Evolutionary conservation across 1,140 invertebrate genomes (phyloP).

Genomic region (Caenorhabditis latens): DNA sequence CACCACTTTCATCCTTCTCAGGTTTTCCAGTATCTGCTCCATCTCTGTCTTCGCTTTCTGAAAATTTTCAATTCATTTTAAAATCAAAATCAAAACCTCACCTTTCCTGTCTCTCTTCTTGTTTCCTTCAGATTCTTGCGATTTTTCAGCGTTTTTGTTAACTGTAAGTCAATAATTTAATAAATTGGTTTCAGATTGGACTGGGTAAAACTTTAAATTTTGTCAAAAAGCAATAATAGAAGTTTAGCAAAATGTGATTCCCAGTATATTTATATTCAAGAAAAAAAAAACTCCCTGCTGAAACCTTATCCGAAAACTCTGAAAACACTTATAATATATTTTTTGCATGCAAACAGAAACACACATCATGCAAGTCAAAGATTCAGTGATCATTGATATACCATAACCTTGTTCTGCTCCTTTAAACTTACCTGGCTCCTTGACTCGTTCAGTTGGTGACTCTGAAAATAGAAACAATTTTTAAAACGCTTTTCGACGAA

Average conservation of each 20-base stretch:
- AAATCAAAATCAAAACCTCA: background rate
- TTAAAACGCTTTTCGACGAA: background rate
- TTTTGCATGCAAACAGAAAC: slow-evolving; percentile 4
- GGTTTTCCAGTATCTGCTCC: background rate
- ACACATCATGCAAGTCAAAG: slow-evolving; percentile 43
- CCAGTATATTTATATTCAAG: background rate
- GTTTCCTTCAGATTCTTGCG: background rate
- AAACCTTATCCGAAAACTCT: slow-evolving; percentile 49
- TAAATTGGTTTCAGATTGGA: background rate
- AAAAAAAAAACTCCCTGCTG: slow-evolving; percentile 38
- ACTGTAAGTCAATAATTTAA: background rate
- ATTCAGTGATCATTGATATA: slow-evolving; percentile 48
- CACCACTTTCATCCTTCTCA: background rate
- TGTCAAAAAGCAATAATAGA: background rate
- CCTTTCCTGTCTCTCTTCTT: slow-evolving; percentile 12
- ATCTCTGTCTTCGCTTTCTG: slow-evolving; percentile 13
- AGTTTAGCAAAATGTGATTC: background rate
- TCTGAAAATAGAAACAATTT: slow-evolving; percentile 15
- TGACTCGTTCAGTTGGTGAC: background rate
- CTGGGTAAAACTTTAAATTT: background rate
- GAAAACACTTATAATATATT: background rate
- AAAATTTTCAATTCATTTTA: background rate
- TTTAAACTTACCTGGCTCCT: slow-evolving; percentile 45
- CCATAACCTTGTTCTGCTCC: slow-evolving; percentile 17
- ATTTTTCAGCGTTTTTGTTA: slow-evolving; percentile 20